Evolutionary conservation across 2,888 invertebrate genomes (phyloP).

Genomic region (Tinea trinotella): DNA sequence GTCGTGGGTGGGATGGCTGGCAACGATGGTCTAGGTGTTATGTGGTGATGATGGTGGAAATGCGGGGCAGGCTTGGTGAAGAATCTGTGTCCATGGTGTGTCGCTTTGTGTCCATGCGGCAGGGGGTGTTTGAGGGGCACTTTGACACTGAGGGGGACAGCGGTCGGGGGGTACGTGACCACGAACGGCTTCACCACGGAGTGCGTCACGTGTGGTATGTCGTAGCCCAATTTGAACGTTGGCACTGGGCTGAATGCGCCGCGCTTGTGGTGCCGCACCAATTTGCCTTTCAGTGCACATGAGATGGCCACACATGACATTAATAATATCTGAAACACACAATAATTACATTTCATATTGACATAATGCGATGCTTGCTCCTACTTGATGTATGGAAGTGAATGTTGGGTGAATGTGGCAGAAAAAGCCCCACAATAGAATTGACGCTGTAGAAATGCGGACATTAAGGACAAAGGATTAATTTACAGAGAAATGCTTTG

Average conservation of each 20-base stretch:
- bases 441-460: too few species aligned
- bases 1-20: slow-evolving; percentile 39
- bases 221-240: slow-evolving; percentile 61
- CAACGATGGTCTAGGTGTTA: slow-evolving; percentile 44
- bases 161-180: slow-evolving; percentile 60
- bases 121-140: slow-evolving; percentile 50
- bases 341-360: too few species aligned
- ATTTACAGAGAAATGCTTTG: too few species aligned
- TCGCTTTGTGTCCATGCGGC: slow-evolving; percentile 34
- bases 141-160: slow-evolving; percentile 56
- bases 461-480: too few species aligned
- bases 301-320: slow-evolving; percentile 33
- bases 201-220: slow-evolving; percentile 59
- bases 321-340: slow-evolving; percentile 54
- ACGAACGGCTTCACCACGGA: slow-evolving; percentile 61
- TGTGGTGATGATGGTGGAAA: slow-evolving; percentile 59
- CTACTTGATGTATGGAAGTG: too few species aligned
- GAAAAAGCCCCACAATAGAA: too few species aligned
- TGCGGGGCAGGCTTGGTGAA: slow-evolving; percentile 45
- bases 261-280: slow-evolving; percentile 45
- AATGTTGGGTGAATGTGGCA: too few species aligned
- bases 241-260: slow-evolving; percentile 54
- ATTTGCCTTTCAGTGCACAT: slow-evolving; percentile 6
- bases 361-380: too few species aligned
- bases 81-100: too few species aligned